Base-by-base conservation (phyloP, 2,888 invertebrate genomes). In the Cyaniris semiargus region DNA sequence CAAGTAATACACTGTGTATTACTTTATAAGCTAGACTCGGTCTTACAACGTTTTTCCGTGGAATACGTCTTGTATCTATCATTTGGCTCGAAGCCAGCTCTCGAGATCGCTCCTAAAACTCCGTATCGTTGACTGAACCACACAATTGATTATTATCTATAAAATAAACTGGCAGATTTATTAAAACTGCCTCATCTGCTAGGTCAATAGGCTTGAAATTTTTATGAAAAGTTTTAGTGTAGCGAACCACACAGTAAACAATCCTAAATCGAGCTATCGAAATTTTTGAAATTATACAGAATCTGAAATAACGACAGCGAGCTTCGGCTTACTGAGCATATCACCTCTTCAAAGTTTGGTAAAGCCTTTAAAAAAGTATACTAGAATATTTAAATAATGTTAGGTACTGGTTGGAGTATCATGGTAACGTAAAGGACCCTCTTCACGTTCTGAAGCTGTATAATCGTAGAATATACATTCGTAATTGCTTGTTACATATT, bases 51-150 rank as follows among this genome's bases (percentile, higher is more conserved):
- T 66, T 60, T 38, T 60, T 27, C 66, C 15, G 66, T 66, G 66
- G 27, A 15, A 66, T 66, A 66, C n/a, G n/a, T n/a, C 66, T 66
- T 66, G 15, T 66, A 27, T 66, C 18, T 66, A 27, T 66, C 27
- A 66, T 66, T 66, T 66, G 66, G 66, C 66, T 21, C 27, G 6
- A 3, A 13, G 66, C 66, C 66, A 66, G 18, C 1, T 15, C 18
- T 66, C 3, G 27, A 66, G 66, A 27, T 66, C 66, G 66, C 27
- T 66, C 66, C 66, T 66, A 66, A 66, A 66, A 66, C 27, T 27
- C 27, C 5, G 27, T 66, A 31, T 18, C 66, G 27, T 27, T 66
- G 66, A 66, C 31, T 31, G 66, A 66, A 66, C 66, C 66, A 31
- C 60, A 60, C 27, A 27, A 66, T 66, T 31, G 66, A 66, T 66